These are phyloP conservation scores for Ardeotis arabs DNA, from an alignment of 2,113 vertebrate genomes.

Conservation along the genomic window DNA sequence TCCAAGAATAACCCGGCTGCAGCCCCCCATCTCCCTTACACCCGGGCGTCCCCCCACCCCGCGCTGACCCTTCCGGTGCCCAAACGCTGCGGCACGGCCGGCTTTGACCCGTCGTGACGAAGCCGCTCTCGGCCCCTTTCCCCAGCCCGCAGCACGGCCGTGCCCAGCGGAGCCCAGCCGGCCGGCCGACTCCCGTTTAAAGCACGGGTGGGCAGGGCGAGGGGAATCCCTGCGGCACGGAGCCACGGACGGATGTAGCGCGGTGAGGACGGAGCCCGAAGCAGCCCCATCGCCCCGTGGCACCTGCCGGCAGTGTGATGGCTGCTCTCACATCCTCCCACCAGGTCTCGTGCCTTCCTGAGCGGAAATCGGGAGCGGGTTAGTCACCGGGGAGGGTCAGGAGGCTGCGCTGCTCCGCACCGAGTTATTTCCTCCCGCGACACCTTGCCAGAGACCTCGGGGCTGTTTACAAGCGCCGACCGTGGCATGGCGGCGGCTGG, in stretches of 20 bases:
- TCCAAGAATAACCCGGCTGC: neutral
- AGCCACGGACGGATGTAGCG: neutral
- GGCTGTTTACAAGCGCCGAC: constrained; percentile 3
- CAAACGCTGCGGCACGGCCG: fast-evolving
- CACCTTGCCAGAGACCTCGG: neutral
- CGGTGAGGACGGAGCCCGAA: neutral
- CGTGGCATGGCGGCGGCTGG: fast-evolving
- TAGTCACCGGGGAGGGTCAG: neutral
- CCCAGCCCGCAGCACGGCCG: fast-evolving
- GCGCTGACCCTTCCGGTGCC: neutral
- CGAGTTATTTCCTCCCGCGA: constrained; percentile 21
- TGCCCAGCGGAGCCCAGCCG: fast-evolving
- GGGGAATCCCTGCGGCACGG: neutral
- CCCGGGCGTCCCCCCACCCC: neutral
- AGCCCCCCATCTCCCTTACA: neutral
- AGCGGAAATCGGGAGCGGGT: neutral
- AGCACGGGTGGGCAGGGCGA: neutral
- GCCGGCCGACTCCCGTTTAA: neutral
- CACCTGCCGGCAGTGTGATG: constrained; percentile 18
- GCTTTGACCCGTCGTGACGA: fast-evolving
- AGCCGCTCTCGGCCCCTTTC: neutral
- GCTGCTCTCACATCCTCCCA: constrained; percentile 17
- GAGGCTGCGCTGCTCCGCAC: neutral
- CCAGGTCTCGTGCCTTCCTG: neutral
- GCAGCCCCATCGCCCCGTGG: neutral